A percentile compares a stretch with the other conserved stretches of the same genome.
phyloP scores from a whole-genome alignment of 2,888 invertebrate species.

The Drosophila quinaria region DNA sequence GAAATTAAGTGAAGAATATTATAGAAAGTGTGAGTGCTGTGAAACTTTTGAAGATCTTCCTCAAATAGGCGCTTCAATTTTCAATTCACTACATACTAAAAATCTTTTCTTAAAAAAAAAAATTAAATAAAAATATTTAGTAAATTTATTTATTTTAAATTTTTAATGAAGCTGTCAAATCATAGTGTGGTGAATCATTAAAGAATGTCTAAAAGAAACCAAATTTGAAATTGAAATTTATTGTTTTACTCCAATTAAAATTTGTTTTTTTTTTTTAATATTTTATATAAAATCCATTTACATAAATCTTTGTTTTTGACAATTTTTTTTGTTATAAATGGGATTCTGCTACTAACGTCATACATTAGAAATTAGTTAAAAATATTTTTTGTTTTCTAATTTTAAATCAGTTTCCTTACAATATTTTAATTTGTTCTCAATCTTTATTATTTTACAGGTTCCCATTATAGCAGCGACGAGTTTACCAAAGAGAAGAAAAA shows the following conservation, averaged over 20 bases:
- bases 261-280: too few species aligned
- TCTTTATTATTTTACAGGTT: conserved; percentile 86
- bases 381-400: not conserved
- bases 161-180: too few species aligned
- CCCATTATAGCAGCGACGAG: conserved; percentile 89
- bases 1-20: conserved; percentile 1
- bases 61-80: not conserved
- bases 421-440: not conserved
- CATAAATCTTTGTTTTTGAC: too few species aligned
- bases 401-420: not conserved
- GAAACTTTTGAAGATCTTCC: not conserved
- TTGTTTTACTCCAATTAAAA: too few species aligned
- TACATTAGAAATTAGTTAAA: too few species aligned
- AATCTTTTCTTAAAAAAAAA: not conserved
- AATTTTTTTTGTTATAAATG: too few species aligned
- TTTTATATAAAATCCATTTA: too few species aligned
- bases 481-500: conserved; percentile 87
- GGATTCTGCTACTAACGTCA: too few species aligned
- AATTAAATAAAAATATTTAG: not conserved
- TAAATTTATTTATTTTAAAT: not conserved
- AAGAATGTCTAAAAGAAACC: too few species aligned
- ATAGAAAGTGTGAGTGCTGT: conserved; percentile 25
- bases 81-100: too few species aligned
- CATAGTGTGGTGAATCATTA: too few species aligned
- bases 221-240: too few species aligned